Evolutionary conservation across 1,140 invertebrate species (phyloP).

Genomic region (Patella vulgata): DNA sequence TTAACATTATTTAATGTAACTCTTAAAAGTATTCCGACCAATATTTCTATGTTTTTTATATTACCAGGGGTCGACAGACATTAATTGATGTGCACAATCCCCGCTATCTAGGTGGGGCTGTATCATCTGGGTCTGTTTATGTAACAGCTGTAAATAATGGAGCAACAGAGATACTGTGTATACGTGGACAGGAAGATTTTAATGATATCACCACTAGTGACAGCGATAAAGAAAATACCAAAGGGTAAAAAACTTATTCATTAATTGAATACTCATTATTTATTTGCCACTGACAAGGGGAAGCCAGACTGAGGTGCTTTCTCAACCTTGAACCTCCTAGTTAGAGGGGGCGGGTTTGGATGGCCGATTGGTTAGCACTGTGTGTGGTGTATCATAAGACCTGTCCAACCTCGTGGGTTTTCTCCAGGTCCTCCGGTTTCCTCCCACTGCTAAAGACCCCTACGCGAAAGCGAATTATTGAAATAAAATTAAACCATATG

Average conservation of each 20-base stretch:
- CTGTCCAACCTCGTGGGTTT: not conserved
- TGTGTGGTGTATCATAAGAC: not conserved
- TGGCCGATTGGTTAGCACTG: not conserved
- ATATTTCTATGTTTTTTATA: constrained; percentile 13
- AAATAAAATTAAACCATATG: too few relatives aligned
- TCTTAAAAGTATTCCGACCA: not conserved
- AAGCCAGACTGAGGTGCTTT: not conserved
- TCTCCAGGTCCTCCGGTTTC: too few relatives aligned
- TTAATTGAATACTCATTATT: not conserved
- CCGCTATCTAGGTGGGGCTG: constrained; percentile 70
- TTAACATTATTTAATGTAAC: not conserved
- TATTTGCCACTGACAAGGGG: not conserved
- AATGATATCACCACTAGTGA: constrained; percentile 23
- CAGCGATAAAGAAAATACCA: constrained; percentile 46
- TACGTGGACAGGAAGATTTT: constrained; percentile 47
- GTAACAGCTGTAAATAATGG: constrained; percentile 66
- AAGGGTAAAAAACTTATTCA: constrained; percentile 17
- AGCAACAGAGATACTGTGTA: constrained; percentile 44
- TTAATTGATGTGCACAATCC: constrained; percentile 71
- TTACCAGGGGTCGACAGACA: constrained; percentile 53
- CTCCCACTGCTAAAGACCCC: too few relatives aligned
- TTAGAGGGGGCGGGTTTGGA: not conserved
- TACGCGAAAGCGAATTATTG: too few relatives aligned
- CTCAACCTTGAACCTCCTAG: not conserved
- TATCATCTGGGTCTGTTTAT: constrained; percentile 65